Percentiles rank a stretch among this genome's conserved stretches.
Evolutionary conservation across 2,888 invertebrate genomes (phyloP).

Genomic region (Ormyrus nitidulus): DNA sequence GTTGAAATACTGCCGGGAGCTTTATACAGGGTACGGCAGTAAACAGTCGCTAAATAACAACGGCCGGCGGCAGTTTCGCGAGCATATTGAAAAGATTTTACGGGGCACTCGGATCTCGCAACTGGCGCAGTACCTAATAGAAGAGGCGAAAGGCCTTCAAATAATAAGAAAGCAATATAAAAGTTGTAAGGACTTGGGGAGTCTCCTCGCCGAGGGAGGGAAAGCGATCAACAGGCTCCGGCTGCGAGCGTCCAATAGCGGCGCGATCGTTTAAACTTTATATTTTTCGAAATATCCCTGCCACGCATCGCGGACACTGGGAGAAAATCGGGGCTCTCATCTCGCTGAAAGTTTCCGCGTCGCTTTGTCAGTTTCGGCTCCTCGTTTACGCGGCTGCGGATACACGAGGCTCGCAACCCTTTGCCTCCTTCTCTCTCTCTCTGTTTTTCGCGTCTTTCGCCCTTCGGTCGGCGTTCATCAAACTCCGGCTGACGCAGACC

Average conservation of each 20-base stretch:
- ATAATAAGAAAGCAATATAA: conserved; percentile 55
- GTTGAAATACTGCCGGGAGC: no score
- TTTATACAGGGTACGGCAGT: no score
- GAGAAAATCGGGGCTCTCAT: conserved; percentile 32
- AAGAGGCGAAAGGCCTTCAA: conserved; percentile 25
- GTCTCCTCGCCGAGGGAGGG: neutral
- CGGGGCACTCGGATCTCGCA: conserved; percentile 17
- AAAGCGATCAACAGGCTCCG: conserved; percentile 51
- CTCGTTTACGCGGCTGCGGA: conserved; percentile 5
- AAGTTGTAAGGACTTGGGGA: conserved; percentile 43
- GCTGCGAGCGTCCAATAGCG: conserved; percentile 29
- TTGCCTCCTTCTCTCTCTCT: neutral
- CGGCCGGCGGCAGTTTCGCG: neutral
- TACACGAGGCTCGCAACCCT: neutral
- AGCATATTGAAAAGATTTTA: conserved; percentile 37
- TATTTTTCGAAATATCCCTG: neutral
- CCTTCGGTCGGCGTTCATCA: neutral
- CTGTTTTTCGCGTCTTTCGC: neutral
- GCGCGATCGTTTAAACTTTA: conserved; percentile 65
- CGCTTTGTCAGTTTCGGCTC: neutral
- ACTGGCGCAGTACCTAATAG: conserved; percentile 6
- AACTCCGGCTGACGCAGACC: neutral
- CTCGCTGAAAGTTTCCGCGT: conserved; percentile 37
- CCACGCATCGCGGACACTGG: conserved; percentile 26
- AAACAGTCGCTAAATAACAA: conserved; percentile 21